A percentile compares a stretch with the other conserved stretches of the same genome.
Evolutionary conservation across 2,888 invertebrate species (phyloP).

Genomic region (Pilophorus perplexus): DNA sequence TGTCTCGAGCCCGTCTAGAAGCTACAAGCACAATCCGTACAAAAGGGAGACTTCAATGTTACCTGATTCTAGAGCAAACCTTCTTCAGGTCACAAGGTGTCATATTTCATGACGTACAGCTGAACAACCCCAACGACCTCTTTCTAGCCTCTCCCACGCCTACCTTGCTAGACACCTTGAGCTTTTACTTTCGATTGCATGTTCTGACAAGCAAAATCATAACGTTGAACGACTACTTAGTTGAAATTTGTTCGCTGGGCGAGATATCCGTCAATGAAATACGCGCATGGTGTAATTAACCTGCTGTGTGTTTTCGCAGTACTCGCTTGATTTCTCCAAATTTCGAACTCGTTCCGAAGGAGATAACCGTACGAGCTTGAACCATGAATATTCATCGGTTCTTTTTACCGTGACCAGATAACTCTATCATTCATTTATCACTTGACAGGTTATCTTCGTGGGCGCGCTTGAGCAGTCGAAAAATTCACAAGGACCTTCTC

Average conservation of each 20-base stretch:
- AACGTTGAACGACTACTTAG: no score
- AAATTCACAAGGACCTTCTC: slow-evolving; percentile 20
- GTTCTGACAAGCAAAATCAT: no score
- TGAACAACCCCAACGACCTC: neutral
- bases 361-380: neutral
- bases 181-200: no score
- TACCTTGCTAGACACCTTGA: no score
- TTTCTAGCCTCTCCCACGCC: no score
- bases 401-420: slow-evolving; percentile 12
- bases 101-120: slow-evolving; percentile 11
- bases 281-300: no score
- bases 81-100: slow-evolving; percentile 4
- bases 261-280: no score
- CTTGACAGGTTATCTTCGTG: slow-evolving; percentile 13
- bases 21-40: no score
- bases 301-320: no score
- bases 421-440: slow-evolving; percentile 19
- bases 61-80: slow-evolving; percentile 3
- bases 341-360: neutral
- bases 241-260: no score
- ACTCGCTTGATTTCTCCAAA: no score
- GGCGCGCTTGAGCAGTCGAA: slow-evolving; percentile 12
- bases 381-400: slow-evolving; percentile 9
- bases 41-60: slow-evolving; percentile 12
- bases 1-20: no score